Base-by-base conservation (phyloP, 2,797 vertebrate species). In the Scolopax rusticola region DNA sequence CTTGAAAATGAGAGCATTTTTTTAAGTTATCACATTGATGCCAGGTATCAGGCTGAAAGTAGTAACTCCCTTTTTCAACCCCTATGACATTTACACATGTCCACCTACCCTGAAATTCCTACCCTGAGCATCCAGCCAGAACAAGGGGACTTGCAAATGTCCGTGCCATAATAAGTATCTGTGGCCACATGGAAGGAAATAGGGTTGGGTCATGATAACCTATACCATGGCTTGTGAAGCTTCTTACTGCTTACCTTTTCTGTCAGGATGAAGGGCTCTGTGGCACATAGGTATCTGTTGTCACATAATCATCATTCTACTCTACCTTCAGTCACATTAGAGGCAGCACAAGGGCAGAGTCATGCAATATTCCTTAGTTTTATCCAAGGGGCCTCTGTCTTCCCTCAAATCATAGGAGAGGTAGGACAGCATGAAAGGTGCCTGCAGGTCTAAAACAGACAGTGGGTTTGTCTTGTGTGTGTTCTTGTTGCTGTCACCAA, bases 311-410 rank as follows among this genome's bases (percentile, higher is more conserved):
- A 56, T 51, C 45, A 20, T 79, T 64, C 57, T 15, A 59, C 40
- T 15, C 27, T 59, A 20, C 32, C 48, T 82, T 82, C 0, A 0
- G 17, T 73, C 16, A 32, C 2, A 4, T 48, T 50, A 73, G 48
- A 43, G 27, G 61, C 27, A 81, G 43, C 12, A 20, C 36, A 36
- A 69, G 14, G 40, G 13, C 2, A 6, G 18, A 70, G 6, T 60
- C n/a, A 36, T 13, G 23, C 41, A 71, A 8, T 36, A 45, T 48
- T 76, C 25, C 30, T 79, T 51, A 25, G 16, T 21, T 30, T 90
- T 69, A 45, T 57, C 56, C 60, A 61, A 47, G 76, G 19, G 14
- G 27, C 8, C 21, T 30, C 5, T 68, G 25, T 73, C n/a, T 90
- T 73, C 28, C 30, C 11, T 43, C 23, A 63, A 47, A 43, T 40